Percentiles rank a stretch among this genome's conserved stretches.
phyloP scores from a whole-genome alignment of 2,888 invertebrate species.

The Eubasilissa splendida region DNA sequence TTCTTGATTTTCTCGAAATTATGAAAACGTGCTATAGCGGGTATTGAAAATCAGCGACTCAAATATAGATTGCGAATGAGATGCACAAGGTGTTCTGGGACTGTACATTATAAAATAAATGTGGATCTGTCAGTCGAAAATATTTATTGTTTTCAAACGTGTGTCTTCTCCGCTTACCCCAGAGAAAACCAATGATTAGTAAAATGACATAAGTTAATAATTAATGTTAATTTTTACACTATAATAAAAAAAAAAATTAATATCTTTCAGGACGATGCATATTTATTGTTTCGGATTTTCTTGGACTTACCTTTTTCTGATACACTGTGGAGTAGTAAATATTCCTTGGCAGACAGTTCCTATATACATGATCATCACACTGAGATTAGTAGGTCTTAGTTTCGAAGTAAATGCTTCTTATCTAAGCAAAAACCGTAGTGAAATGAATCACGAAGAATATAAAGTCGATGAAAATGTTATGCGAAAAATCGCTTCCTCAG shows the following conservation, averaged over 20 bases:
- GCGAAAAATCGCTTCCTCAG: constrained; percentile 58
- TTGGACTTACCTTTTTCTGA: constrained; percentile 84
- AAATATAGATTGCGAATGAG: too few relatives aligned
- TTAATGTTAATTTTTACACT: background rate
- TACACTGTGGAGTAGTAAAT: constrained; percentile 79
- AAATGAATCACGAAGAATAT: constrained; percentile 8
- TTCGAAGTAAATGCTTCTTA: constrained; percentile 79
- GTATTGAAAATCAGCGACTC: too few relatives aligned
- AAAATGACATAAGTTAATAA: too few relatives aligned
- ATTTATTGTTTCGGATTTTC: constrained; percentile 80
- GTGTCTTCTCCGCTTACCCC: too few relatives aligned
- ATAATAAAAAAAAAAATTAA: background rate
- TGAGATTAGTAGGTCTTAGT: constrained; percentile 87
- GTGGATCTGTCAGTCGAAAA: too few relatives aligned
- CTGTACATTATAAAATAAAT: too few relatives aligned
- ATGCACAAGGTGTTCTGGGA: too few relatives aligned
- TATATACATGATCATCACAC: constrained; percentile 85
- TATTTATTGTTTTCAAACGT: too few relatives aligned
- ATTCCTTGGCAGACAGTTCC: constrained; percentile 82
- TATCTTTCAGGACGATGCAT: constrained; percentile 79
- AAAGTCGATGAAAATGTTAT: constrained; percentile 12
- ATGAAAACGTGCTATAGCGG: too few relatives aligned
- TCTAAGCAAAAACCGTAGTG: constrained; percentile 59
- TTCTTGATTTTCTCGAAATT: too few relatives aligned
- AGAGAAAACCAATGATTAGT: too few relatives aligned